Base-by-base conservation (phyloP, 2,888 invertebrate species). In the Thymelicus acteon region DNA sequence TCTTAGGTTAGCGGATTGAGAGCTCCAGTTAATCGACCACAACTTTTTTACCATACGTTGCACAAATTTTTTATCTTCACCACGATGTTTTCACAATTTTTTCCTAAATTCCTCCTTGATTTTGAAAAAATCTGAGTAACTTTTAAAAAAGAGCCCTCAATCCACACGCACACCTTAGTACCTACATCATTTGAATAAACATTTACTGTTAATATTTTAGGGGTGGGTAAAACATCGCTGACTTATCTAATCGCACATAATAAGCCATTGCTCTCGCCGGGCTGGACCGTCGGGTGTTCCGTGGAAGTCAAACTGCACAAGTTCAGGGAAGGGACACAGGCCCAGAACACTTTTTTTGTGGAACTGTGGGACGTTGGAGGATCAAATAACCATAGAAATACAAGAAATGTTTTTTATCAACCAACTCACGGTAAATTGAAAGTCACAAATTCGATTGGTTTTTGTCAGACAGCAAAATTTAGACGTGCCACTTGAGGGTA, bases 311-410 rank as follows among this genome's bases (percentile, higher is more conserved):
- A 98, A 94, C 92, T 99, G 63, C 99, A 99, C 84, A 97, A 98
- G 85, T 99, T 97, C 86, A 98, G 97, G 86, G 98, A 98, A 90
- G 98, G 98, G 1, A 98, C 98, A 0, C 97, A 97, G 24, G 96
- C 96, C 72, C 98, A 99, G 85, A 97, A 96, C 79, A 96, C 97
- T 6, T 98, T 96, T 87, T 99, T 98, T 86, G 95, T 99, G 37
- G 99, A 99, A 91, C 94, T 99, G 47, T 99, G 99, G 97, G 99
- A 99, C 86, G 96, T 99, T 67, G 99, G 99, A 6, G 99, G 99
- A 0, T 98, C 98, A 75, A 96, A 97, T 75, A 97, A 96, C 80
- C 99, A 99, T 86, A 95, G 97, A 83, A 98, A 98, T 86, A 97
- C 98, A n/a, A 95, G 99, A 81, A 95, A 96, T 74, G 98, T 99